Evolutionary conservation across 2,888 invertebrate genomes (phyloP).

Genomic region (Saturnia pavonia): DNA sequence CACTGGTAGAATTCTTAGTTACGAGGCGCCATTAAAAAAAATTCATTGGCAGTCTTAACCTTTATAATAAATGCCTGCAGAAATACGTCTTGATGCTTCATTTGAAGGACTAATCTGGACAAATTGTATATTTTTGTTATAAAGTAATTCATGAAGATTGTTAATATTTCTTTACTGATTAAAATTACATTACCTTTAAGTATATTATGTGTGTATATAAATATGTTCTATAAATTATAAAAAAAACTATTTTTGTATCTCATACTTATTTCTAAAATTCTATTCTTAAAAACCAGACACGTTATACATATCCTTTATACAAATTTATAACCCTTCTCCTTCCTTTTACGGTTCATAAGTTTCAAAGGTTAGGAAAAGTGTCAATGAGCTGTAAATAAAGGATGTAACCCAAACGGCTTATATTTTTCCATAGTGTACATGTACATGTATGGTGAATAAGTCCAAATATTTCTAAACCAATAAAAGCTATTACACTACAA

Average conservation of each 20-base stretch:
- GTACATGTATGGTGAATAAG: background rate
- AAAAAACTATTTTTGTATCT: background rate
- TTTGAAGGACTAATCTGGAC: too few species aligned
- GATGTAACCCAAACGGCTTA: slow-evolving; percentile 13
- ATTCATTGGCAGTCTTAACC: too few species aligned
- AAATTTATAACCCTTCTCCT: background rate
- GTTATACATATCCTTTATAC: background rate
- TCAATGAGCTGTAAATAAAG: slow-evolving; percentile 20
- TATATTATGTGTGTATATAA: background rate
- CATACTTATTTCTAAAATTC: background rate
- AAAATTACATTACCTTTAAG: too few species aligned
- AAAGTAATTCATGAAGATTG: too few species aligned
- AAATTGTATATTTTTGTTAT: too few species aligned
- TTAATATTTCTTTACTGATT: too few species aligned
- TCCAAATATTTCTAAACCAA: background rate
- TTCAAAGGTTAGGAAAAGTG: slow-evolving; percentile 13
- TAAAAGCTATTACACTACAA: background rate
- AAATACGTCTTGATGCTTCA: too few species aligned
- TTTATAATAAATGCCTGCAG: too few species aligned
- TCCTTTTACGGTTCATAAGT: slow-evolving; percentile 11
- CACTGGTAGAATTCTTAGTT: too few species aligned
- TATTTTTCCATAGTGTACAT: too few species aligned
- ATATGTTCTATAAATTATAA: too few species aligned
- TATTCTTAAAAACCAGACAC: background rate
- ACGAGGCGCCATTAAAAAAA: too few species aligned